phyloP scores from a whole-genome alignment of 2,797 vertebrate genomes.

The Rhinichthys osculus region DNA sequence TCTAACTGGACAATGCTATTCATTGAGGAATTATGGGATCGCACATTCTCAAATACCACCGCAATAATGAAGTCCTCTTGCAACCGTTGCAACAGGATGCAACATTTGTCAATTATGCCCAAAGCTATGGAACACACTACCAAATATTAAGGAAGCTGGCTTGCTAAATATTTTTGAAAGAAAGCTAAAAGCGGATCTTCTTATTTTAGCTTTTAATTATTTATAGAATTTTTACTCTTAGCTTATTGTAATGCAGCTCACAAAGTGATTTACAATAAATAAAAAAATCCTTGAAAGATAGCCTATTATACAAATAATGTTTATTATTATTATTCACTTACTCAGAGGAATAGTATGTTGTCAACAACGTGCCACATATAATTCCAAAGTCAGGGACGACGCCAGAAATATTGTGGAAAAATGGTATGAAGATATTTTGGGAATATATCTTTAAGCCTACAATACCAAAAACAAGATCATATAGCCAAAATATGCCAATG shows the following conservation, averaged over 20 bases:
- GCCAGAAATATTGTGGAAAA: neutral
- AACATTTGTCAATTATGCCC: neutral
- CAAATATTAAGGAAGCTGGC: neutral
- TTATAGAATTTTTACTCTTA: neutral
- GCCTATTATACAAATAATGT: neutral
- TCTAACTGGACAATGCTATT: slow-evolving; percentile 14
- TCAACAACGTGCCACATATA: neutral
- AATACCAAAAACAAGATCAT: neutral
- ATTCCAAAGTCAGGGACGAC: neutral
- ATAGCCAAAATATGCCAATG: neutral
- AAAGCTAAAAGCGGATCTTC: no score
- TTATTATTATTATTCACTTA: neutral
- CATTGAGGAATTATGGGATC: neutral
- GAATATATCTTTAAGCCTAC: neutral
- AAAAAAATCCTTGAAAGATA: neutral
- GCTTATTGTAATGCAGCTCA: neutral
- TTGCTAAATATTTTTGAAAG: neutral
- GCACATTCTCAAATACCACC: neutral
- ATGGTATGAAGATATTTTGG: neutral
- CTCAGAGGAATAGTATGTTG: neutral
- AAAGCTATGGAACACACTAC: neutral
- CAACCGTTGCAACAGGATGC: neutral
- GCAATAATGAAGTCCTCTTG: neutral
- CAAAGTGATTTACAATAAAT: neutral
- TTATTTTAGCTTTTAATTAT: neutral